phyloP scores from a whole-genome alignment of 2,797 vertebrate species.

The Danionella dracula region DNA sequence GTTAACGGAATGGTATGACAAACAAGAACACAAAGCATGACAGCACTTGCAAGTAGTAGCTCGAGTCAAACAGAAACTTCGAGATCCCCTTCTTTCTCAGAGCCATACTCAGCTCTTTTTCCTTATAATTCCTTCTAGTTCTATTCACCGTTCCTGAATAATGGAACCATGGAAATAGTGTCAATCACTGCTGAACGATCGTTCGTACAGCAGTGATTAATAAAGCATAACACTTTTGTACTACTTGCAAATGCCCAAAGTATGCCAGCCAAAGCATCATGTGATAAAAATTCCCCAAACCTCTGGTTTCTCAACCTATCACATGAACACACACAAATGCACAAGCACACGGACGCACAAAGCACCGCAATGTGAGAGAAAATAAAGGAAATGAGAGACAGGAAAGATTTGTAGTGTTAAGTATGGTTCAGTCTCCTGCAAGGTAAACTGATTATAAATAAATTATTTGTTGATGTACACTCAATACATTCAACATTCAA shows the following conservation, averaged over 20 bases:
- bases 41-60: constrained; percentile 68
- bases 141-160: too few relatives aligned
- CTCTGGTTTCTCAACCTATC: constrained; percentile 1
- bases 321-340: neutral
- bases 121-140: too few relatives aligned
- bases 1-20: constrained; percentile 68
- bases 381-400: neutral
- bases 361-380: neutral
- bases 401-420: neutral
- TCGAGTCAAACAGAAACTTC: neutral
- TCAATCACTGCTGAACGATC: too few relatives aligned
- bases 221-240: constrained; percentile 19
- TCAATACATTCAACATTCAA: too few relatives aligned
- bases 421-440: neutral
- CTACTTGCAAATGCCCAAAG: constrained; percentile 71
- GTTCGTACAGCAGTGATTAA: neutral
- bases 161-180: too few relatives aligned
- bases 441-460: too few relatives aligned
- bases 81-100: neutral
- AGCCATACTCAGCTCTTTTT: too few relatives aligned
- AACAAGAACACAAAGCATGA: constrained; percentile 71
- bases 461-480: too few relatives aligned
- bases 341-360: too few relatives aligned
- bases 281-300: constrained; percentile 45
- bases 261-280: constrained; percentile 59